Evolutionary conservation across 2,797 vertebrate genomes (phyloP), one percentile per base, ranked within the genome.

Genomic region (Sternarchorhynchus goeldii): DNA sequence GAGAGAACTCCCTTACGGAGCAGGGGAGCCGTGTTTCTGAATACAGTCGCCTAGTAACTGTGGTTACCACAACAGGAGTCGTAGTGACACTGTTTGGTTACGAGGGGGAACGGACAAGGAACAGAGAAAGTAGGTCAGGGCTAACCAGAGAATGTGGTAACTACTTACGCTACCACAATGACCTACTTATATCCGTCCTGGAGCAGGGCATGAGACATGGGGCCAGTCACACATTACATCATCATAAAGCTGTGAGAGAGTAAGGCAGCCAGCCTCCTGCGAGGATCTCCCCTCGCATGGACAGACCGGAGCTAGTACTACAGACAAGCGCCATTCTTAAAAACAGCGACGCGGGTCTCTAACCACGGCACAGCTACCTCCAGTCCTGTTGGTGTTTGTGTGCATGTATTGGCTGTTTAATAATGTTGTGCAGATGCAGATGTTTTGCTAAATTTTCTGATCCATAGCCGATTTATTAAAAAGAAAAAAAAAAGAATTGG

Each of bases 161-260:
- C 58, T 76, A 76, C 62, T 63, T 73, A 50, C 66, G 71, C 76
- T 58, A 81, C 83, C 88, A 86, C 85, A 88, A 70, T 89, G 86
- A 89, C 88, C 85, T 79, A 81, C 1, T 86, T 90, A 77, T 20
- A 3, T 6, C 18, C 45, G 16, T 75, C 16, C n/a, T 69, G 39
- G 39, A 39, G 71, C 62, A 20, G 64, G 8, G 29, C 0, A 25
- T 73, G 80, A 83, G 16, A 71, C 29, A 50, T 70, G 59, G 50
- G 36, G n/a, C 60, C 60, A 17, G 31, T 73, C 63, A 25, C 20
- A 64, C 0, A 14, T 85, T 84, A 83, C 56, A 74, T 81, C 32
- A 63, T 72, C 41, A 84, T 14, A 10, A 6, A 20, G 66, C 59
- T 55, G 69, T 68, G 29, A 20, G 63, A 76, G 72, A 32, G 20